Conservation (phyloP, 2,888 invertebrate species). For the Didymodactylos carnosus region DNA sequence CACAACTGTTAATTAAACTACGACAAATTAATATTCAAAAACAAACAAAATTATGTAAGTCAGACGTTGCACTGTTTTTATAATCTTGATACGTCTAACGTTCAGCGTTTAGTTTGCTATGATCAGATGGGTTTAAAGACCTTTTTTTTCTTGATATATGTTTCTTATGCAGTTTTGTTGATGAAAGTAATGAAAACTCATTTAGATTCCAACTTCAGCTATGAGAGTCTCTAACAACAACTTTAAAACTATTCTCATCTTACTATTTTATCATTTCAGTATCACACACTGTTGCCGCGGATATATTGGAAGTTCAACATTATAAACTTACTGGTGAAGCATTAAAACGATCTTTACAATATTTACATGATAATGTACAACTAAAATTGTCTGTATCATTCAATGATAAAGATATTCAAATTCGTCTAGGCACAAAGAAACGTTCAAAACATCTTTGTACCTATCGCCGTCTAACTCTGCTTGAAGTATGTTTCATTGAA, state of each 20-base stretch:
- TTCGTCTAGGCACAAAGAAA: not conserved
- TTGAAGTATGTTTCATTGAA: not conserved
- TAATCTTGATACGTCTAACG: too few species aligned
- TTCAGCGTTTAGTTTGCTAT: too few species aligned
- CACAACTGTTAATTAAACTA: not conserved
- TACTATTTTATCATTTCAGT: not conserved
- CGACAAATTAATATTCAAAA: not conserved
- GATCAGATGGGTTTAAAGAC: too few species aligned
- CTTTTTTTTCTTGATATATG: too few species aligned
- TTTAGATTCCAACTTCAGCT: too few species aligned
- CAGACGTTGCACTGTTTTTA: not conserved
- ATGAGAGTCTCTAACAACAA: too few species aligned
- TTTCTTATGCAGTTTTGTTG: too few species aligned
- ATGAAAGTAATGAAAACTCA: too few species aligned
- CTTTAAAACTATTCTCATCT: too few species aligned
- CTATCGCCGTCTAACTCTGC: not conserved
- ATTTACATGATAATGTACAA: not conserved
- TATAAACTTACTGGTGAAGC: not conserved
- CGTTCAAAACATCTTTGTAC: not conserved
- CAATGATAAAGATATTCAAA: not conserved
- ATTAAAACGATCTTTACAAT: not conserved
- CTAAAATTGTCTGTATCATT: not conserved
- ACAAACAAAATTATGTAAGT: not conserved
- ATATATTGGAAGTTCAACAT: not conserved
- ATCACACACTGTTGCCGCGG: not conserved